A percentile compares a stretch with the other conserved stretches of the same genome.
Conservation (phyloP, 2,888 invertebrate genomes). For the Agapostemon virescens region DNA sequence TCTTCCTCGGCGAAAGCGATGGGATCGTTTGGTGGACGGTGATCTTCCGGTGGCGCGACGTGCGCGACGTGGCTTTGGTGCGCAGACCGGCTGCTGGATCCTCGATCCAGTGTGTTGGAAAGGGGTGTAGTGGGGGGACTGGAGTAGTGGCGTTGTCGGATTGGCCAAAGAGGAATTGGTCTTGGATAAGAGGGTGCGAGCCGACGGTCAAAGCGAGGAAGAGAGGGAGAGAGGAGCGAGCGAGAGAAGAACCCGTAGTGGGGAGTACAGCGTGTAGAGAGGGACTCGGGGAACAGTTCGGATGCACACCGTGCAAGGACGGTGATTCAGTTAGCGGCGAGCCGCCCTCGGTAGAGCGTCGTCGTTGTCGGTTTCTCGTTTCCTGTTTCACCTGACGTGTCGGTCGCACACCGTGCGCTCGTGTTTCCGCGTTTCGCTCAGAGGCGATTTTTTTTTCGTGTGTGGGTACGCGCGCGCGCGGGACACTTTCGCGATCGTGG, state of each 20-base stretch:
- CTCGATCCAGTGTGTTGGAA: constrained; percentile 55
- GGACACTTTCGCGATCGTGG: neutral
- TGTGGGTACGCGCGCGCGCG: constrained; percentile 16
- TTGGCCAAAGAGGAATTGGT: constrained; percentile 61
- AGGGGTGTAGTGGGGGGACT: constrained; percentile 40
- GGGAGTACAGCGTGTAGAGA: constrained; percentile 66
- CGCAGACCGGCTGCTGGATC: constrained; percentile 55
- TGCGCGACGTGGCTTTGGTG: neutral
- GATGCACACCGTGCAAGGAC: constrained; percentile 70
- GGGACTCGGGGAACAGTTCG: constrained; percentile 71
- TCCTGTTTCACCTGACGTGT: constrained; percentile 6
- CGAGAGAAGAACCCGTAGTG: constrained; percentile 41
- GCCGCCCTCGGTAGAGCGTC: constrained; percentile 73
- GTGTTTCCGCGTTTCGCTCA: neutral
- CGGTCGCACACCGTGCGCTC: constrained; percentile 4
- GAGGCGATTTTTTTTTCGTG: constrained; percentile 10
- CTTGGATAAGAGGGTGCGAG: constrained; percentile 54
- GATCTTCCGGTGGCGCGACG: constrained; percentile 53
- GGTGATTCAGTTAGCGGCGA: constrained; percentile 78
- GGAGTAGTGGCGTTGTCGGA: constrained; percentile 52
- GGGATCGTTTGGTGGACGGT: constrained; percentile 22
- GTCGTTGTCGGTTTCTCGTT: constrained; percentile 43
- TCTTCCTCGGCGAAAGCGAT: constrained; percentile 14
- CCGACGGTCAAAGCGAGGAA: constrained; percentile 46
- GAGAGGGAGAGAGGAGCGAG: constrained; percentile 22